phyloP scores from a whole-genome alignment of 2,797 vertebrate species.

The Pelodytes ibericus region DNA sequence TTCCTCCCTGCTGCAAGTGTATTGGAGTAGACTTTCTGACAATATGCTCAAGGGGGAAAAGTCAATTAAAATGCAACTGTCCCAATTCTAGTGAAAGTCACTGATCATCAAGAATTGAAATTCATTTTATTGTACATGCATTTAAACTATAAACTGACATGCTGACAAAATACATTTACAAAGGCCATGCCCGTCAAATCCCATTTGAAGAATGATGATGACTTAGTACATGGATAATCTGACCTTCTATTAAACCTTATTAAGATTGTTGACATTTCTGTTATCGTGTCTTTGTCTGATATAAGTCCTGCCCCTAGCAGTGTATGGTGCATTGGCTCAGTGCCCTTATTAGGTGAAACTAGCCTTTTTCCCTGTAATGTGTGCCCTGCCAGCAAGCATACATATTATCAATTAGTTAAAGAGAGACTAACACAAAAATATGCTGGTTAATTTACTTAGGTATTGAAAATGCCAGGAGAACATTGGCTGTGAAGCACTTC shows the following conservation, averaged over 20 bases:
- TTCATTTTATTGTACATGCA: conserved; percentile 55
- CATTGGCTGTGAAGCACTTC: too few relatives aligned
- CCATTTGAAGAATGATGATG: conserved; percentile 46
- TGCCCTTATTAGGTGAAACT: conserved; percentile 47
- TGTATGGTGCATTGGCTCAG: conserved; percentile 49
- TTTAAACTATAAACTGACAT: conserved; percentile 44
- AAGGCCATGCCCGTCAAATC: conserved; percentile 46
- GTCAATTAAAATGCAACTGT: conserved; percentile 74
- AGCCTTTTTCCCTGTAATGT: conserved; percentile 5
- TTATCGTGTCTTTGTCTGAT: conserved; percentile 51
- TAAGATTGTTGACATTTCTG: conserved; percentile 57
- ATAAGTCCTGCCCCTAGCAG: conserved; percentile 52
- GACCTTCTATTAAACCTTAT: conserved; percentile 43
- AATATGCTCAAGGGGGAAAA: conserved; percentile 62
- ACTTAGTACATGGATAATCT: conserved; percentile 55
- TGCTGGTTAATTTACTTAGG: background rate
- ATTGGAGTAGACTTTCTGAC: conserved; percentile 63
- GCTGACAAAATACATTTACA: conserved; percentile 49
- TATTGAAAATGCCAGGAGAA: background rate
- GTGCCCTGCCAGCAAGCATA: conserved; percentile 19
- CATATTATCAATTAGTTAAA: background rate
- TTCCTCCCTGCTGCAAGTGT: conserved; percentile 64
- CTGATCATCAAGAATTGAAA: conserved; percentile 64
- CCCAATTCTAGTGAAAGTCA: conserved; percentile 66
- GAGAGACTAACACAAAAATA: background rate